Base-by-base conservation (phyloP, 2,797 vertebrate species). In the Mus caroli region DNA sequence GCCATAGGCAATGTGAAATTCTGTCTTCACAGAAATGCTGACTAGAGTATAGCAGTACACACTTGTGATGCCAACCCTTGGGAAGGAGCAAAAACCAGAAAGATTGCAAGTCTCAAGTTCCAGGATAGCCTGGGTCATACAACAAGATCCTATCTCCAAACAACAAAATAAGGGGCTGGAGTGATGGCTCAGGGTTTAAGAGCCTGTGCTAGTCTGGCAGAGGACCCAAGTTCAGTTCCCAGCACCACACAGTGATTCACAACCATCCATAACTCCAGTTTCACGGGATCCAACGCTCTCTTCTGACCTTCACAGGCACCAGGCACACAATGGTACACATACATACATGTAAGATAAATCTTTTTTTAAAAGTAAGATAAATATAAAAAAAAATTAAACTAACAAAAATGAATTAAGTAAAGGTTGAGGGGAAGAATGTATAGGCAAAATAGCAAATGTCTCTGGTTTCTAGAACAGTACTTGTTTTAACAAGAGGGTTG, bases 1-100 rank as follows among this genome's bases (percentile, higher is more conserved):
- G 71, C 28, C 76, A 94, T 75, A 84, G 14, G n/a, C 62, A 77
- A 58, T 14, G n/a, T 64, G 37, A 89, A 93, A 80, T 22, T 91
- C 37, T 31, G 34, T 73, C 22, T 46, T 93, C 52, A 90, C 54
- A 26, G 28, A 79, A 95, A 91, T 31, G 3, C 76, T 15, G 12
- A 46, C 5, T 24, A n/a, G 43, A 43, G 83, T 46, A 3, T 22
- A 84, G 60, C 15, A 60, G 7, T 3, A 3, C 56, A 89, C 37
- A 58, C 28, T 69, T 76, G 52, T 8, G 13, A 75, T 88, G 2
- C 37, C 69, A 43, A 26, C 26, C 75, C 69, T 84, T 84, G 83
- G 40, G 31, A 50, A 52, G 43, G 31, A 87, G 50, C 46, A 71
- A 87, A 22, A 71, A 8, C 3, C 20, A 71, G 31, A n/a, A 37